Conservation (phyloP, 2,113 vertebrate genomes). For the Chaenocephalus aceratus region DNA sequence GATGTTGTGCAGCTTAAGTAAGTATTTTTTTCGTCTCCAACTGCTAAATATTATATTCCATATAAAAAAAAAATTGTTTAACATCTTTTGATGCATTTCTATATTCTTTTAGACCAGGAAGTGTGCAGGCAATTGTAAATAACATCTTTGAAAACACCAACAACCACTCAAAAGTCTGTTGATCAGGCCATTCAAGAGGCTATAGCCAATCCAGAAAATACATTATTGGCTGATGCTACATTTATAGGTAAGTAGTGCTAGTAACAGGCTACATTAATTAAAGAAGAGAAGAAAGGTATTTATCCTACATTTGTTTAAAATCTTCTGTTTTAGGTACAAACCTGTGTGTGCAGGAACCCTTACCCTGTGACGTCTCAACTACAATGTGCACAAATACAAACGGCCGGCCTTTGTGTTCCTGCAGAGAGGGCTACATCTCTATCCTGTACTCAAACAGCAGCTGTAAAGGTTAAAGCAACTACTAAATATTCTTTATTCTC, state of each 20-base stretch:
- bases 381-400: constrained; percentile 25
- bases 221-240: constrained; percentile 7
- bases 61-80: neutral
- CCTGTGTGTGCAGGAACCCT: constrained; percentile 41
- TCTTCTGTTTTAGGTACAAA: constrained; percentile 38
- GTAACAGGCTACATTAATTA: neutral
- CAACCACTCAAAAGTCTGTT: constrained; percentile 19
- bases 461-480: constrained; percentile 72
- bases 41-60: neutral
- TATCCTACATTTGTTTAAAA: neutral
- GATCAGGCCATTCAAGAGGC: neutral
- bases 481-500: neutral
- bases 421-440: constrained; percentile 58
- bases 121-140: constrained; percentile 77
- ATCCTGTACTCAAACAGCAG: constrained; percentile 51
- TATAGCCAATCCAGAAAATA: neutral
- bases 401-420: constrained; percentile 57
- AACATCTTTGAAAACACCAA: constrained; percentile 70
- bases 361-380: constrained; percentile 68
- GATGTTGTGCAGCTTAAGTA: constrained; percentile 75
- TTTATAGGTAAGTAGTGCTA: constrained; percentile 46
- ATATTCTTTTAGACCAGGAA: constrained; percentile 73
- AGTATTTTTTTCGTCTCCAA: constrained; percentile 41
- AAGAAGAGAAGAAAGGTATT: neutral
- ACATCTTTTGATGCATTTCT: neutral